Percentiles rank a stretch among this genome's conserved stretches.
Conservation (phyloP, 2,113 vertebrate genomes). For the Pachypanchax playfairii region DNA sequence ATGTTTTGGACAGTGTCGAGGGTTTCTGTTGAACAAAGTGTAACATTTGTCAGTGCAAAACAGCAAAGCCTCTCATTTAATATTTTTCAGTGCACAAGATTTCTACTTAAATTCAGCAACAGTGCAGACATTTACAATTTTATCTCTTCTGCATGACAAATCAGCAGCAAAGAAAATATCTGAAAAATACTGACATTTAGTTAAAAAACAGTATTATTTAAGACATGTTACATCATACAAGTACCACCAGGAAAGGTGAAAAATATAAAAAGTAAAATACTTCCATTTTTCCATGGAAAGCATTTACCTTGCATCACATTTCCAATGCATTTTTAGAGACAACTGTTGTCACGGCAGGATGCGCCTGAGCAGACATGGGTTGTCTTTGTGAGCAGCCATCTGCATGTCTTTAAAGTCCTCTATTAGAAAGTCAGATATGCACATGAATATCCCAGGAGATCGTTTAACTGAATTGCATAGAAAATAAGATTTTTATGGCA, state of each 20-base stretch:
- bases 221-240: constrained; percentile 13
- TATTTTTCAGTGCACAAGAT: constrained; percentile 9
- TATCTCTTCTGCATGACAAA: constrained; percentile 15
- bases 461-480: constrained; percentile 69
- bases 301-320: constrained; percentile 48
- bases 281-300: constrained; percentile 37
- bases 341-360: constrained; percentile 72
- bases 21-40: constrained; percentile 25
- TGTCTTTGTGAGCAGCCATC: constrained; percentile 62
- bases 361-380: constrained; percentile 64
- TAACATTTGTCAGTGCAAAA: constrained; percentile 16
- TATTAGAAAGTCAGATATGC: constrained; percentile 76
- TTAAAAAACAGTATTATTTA: constrained; percentile 13
- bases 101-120: constrained; percentile 20
- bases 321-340: constrained; percentile 70
- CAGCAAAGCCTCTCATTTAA: neutral
- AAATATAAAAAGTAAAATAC: constrained; percentile 18
- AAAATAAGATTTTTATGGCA: constrained; percentile 76
- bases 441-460: constrained; percentile 65
- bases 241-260: constrained; percentile 17
- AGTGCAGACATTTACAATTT: neutral
- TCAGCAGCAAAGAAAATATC: constrained; percentile 1
- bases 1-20: constrained; percentile 25
- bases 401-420: constrained; percentile 69
- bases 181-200: constrained; percentile 14